Percentiles rank a stretch among this genome's conserved stretches.
These are phyloP conservation scores for Seriola quinqueradiata DNA, from an alignment of 2,113 vertebrate genomes.

Conservation along the genomic window DNA sequence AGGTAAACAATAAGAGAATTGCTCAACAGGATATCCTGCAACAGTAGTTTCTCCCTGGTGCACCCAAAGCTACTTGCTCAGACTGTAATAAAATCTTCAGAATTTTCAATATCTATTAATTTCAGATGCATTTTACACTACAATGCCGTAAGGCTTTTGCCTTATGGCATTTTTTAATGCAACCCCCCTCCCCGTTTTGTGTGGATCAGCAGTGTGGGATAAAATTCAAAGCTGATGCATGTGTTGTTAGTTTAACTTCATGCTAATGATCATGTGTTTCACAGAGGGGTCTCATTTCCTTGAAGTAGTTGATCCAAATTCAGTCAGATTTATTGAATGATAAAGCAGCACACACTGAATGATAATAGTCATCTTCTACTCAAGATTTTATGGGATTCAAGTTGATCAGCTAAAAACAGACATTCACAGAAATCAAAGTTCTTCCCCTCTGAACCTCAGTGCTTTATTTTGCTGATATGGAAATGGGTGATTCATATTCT, in stretches of 20 bases:
- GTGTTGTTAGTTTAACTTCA: conserved; percentile 14
- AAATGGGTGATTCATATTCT: conserved; percentile 3
- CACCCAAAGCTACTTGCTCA: conserved; percentile 8
- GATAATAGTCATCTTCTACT: not conserved
- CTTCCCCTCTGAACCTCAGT: not conserved
- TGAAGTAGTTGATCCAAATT: not conserved
- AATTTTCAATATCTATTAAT: not conserved
- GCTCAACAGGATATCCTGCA: conserved; percentile 53
- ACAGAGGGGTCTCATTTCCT: not conserved
- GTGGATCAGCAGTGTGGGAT: not conserved
- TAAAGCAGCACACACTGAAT: not conserved
- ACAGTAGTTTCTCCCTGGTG: conserved; percentile 3
- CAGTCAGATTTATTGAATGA: conserved; percentile 24
- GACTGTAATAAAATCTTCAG: not conserved
- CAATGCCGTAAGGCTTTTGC: not conserved
- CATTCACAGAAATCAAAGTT: conserved; percentile 7
- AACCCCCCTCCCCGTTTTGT: not conserved
- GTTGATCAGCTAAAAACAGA: conserved; percentile 26
- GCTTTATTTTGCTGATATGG: conserved; percentile 28
- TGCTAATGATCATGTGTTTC: conserved; percentile 1
- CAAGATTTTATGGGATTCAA: conserved; percentile 12
- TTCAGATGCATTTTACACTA: conserved; percentile 1
- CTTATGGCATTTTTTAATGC: no score
- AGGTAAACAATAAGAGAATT: conserved; percentile 24
- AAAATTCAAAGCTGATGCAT: conserved; percentile 1